Conservation (phyloP, 2,888 invertebrate species). For the Ferdinandea cuprea region DNA sequence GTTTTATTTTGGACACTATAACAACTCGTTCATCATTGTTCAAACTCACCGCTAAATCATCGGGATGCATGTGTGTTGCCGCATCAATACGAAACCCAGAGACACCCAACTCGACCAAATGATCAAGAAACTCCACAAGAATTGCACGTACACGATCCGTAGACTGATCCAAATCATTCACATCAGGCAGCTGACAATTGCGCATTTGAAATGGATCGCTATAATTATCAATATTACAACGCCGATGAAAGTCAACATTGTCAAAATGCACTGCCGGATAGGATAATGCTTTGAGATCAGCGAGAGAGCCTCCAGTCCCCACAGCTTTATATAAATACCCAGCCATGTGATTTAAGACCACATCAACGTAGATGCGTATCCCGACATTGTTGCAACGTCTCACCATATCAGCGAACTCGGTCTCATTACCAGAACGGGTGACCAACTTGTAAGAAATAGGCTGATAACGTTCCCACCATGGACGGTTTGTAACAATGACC, state of each 20-base stretch:
- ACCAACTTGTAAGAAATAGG: conserved; percentile 89
- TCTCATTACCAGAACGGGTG: conserved; percentile 89
- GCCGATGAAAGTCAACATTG: conserved; percentile 87
- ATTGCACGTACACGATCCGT: conserved; percentile 78
- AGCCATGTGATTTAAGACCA: conserved; percentile 93
- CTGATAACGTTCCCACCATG: conserved; percentile 95
- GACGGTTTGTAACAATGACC: conserved; percentile 85
- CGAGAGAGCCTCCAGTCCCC: conserved; percentile 86
- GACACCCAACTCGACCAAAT: conserved; percentile 86
- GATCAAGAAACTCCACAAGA: conserved; percentile 79
- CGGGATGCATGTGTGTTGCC: conserved; percentile 92
- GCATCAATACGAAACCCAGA: conserved; percentile 94
- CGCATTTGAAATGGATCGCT: conserved; percentile 86
- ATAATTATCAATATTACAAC: conserved; percentile 87
- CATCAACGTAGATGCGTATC: conserved; percentile 91
- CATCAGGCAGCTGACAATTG: conserved; percentile 88
- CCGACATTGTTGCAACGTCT: conserved; percentile 89
- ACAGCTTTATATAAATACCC: conserved; percentile 77
- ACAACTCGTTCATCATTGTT: neutral
- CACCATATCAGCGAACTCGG: conserved; percentile 89
- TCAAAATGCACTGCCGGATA: conserved; percentile 88
- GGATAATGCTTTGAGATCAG: conserved; percentile 79
- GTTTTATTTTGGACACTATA: neutral
- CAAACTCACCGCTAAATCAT: conserved; percentile 84
- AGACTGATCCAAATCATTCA: conserved; percentile 91